phyloP scores from a whole-genome alignment of 1,140 invertebrate species.

The Drosophila busckii region DNA sequence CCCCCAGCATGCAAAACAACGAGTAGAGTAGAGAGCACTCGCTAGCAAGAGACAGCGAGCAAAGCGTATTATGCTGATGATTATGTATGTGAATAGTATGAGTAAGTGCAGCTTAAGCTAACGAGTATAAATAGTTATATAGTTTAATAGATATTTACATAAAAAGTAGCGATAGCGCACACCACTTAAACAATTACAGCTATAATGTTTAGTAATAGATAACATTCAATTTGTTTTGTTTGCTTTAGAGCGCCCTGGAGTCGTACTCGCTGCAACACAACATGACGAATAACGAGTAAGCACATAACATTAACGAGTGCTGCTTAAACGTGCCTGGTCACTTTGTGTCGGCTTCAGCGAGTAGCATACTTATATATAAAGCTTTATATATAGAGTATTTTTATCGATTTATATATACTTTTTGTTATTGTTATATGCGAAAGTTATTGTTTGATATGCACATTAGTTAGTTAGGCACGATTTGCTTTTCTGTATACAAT shows the following conservation, averaged over 20 bases:
- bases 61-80: neutral
- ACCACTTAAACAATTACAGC: constrained; percentile 37
- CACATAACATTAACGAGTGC: neutral
- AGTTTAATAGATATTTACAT: constrained; percentile 31
- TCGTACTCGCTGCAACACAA: constrained; percentile 49
- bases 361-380: constrained; percentile 15
- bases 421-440: neutral
- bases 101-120: constrained; percentile 17
- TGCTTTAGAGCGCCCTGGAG: constrained; percentile 33
- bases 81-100: neutral
- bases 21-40: constrained; percentile 2
- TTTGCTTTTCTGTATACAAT: constrained; percentile 75
- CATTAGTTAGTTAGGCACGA: constrained; percentile 42
- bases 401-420: constrained; percentile 3
- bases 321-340: constrained; percentile 40
- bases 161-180: constrained; percentile 7
- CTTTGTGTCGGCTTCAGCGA: constrained; percentile 33
- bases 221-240: neutral
- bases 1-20: constrained; percentile 13
- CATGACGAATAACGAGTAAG: constrained; percentile 45
- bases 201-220: constrained; percentile 25
- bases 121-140: too few species aligned
- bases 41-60: neutral
- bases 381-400: neutral
- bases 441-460: constrained; percentile 27